Percentiles rank a stretch among this genome's conserved stretches.
Conservation (phyloP, 2,888 invertebrate genomes). For the Cryptocephalus moraei region DNA sequence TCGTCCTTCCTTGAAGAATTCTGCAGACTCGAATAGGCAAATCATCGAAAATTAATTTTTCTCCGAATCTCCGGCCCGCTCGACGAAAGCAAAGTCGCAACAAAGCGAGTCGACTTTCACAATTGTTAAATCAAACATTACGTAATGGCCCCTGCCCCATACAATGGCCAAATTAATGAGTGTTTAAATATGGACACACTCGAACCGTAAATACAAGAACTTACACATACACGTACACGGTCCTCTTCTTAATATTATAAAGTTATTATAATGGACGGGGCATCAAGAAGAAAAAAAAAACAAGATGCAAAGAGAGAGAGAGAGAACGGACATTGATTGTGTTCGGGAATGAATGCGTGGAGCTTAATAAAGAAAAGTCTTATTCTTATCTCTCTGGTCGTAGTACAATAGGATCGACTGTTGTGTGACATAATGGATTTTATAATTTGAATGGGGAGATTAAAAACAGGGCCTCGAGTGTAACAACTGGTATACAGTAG, state of each 20-base stretch:
- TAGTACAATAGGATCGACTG: conserved; percentile 16
- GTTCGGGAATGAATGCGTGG: background rate
- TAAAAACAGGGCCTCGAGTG: conserved; percentile 26
- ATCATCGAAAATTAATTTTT: no score
- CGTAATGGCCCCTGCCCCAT: background rate
- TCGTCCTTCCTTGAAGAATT: no score
- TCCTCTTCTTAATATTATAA: background rate
- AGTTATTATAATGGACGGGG: background rate
- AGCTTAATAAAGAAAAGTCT: background rate
- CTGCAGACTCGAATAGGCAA: no score
- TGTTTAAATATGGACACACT: background rate
- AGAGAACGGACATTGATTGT: background rate
- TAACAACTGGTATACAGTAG: conserved; percentile 21
- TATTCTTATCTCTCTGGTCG: background rate
- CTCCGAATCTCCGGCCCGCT: no score
- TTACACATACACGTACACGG: background rate
- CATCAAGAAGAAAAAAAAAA: background rate
- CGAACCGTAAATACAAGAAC: background rate
- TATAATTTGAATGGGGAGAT: conserved; percentile 34
- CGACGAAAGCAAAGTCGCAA: no score
- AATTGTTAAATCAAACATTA: background rate
- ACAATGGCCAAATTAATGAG: background rate
- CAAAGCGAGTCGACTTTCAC: background rate
- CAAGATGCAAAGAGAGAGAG: no score
- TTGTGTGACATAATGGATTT: conserved; percentile 26